Evolutionary conservation across 1,140 invertebrate genomes (phyloP), one percentile per base, ranked within the genome.

Genomic region (Tenebrio molitor): DNA sequence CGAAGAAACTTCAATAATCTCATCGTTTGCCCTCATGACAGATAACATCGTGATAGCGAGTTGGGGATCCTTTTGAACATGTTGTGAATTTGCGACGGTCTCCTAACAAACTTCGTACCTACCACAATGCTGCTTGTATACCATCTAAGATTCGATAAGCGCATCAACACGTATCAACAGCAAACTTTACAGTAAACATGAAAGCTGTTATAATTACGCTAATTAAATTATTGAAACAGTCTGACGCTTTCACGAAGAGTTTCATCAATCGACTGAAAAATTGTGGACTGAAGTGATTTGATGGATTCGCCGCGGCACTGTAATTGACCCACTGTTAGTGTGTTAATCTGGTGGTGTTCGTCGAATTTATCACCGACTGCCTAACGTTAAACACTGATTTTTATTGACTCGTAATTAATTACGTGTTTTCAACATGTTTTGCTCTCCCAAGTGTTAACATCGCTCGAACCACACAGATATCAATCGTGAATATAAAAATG

Each of bases 41-140:
- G 50, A 58, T 58, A 58, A 58, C 23, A 29, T 58, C 50, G n/a
- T 29, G 50, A 58, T 58, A 12, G 12, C 50, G 23, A 29, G 50
- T 58, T 58, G 23, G 50, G 36, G 41, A 71, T 42, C 69, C 69
- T 29, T 39, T 71, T 71, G 69, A 71, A 71, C 69, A 71, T 46
- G 62, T 66, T 53, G 69, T 65, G 62, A 71, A 71, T 71, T 42
- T 46, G 64, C 33, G 21, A 65, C 23, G 64, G 69, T 41, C 42
- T 41, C 50, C 62, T 17, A 65, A 65, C 69, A 64, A 71, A 36
- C 58, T 46, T 46, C 12, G 19, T 23, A 12, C 34, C 15, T 14
- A 15, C 63, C 21, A 66, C 64, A 42, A 66, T 39, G 16, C 10
- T 65, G 25, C 23, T 58, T 58, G 50, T 58, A 58, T 12, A 29